phyloP scores from a whole-genome alignment of 2,113 vertebrate genomes.

The Trochalopteron elliotii region DNA sequence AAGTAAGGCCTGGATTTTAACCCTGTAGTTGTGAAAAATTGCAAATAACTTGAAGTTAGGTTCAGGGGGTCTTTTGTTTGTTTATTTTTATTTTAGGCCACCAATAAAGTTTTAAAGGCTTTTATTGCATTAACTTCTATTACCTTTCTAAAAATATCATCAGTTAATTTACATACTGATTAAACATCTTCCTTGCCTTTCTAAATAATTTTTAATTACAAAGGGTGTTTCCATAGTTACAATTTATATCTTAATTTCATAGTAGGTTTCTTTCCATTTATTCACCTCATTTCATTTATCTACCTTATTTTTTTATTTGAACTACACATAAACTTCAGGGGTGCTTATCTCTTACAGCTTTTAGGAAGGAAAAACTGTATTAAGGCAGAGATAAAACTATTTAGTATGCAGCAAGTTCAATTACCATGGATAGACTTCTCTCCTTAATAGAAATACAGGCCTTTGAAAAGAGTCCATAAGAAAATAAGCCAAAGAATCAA shows the following conservation, averaged over 20 bases:
- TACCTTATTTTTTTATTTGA: slow-evolving; percentile 59
- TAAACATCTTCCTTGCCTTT: slow-evolving; percentile 46
- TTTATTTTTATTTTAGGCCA: background rate
- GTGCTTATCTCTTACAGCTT: slow-evolving; percentile 47
- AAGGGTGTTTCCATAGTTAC: slow-evolving; percentile 49
- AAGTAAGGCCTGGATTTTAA: background rate
- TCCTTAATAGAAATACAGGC: slow-evolving; percentile 35
- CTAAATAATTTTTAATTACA: slow-evolving; percentile 61
- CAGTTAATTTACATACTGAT: slow-evolving; percentile 48
- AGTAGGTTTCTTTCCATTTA: slow-evolving; percentile 42
- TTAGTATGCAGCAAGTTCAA: slow-evolving; percentile 45
- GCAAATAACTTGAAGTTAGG: background rate
- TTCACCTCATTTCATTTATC: slow-evolving; percentile 49
- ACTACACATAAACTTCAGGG: slow-evolving; percentile 49
- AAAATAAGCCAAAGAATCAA: slow-evolving; percentile 49
- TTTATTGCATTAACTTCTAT: background rate
- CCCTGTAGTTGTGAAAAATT: background rate
- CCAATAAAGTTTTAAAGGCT: background rate
- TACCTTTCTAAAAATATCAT: background rate
- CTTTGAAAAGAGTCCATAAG: slow-evolving; percentile 28
- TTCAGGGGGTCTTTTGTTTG: background rate
- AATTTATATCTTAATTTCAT: slow-evolving; percentile 69
- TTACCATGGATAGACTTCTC: slow-evolving; percentile 47
- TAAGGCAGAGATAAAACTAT: slow-evolving; percentile 51
- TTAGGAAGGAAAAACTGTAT: slow-evolving; percentile 25